These are phyloP conservation scores for Parnassius smintheus DNA, from an alignment of 2,888 invertebrate genomes.

Conservation along the genomic window DNA sequence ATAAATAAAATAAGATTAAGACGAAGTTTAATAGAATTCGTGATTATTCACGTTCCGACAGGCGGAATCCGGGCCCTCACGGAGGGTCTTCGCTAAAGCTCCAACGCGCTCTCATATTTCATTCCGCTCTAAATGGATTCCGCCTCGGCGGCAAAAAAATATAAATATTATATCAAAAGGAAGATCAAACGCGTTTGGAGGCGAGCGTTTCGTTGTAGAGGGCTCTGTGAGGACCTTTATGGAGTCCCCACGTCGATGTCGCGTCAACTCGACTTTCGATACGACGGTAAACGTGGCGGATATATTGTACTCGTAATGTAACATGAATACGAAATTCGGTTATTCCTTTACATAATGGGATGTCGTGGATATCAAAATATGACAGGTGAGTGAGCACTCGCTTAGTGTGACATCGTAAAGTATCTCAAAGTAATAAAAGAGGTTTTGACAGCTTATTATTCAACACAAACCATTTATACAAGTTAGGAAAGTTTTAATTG, in stretches of 20 bases:
- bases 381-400: conserved; percentile 23
- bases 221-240: conserved; percentile 52
- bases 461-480: too few relatives aligned
- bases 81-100: conserved; percentile 39
- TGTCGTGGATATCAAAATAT: conserved; percentile 36
- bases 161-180: conserved; percentile 68
- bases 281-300: conserved; percentile 45
- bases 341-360: conserved; percentile 54
- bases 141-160: conserved; percentile 59
- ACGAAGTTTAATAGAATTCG: conserved; percentile 44
- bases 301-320: conserved; percentile 67
- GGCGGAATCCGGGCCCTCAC: conserved; percentile 34
- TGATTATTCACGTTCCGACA: conserved; percentile 50
- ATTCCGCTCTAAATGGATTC: conserved; percentile 63
- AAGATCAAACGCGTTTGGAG: conserved; percentile 63
- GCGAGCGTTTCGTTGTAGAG: conserved; percentile 32
- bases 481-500: too few relatives aligned
- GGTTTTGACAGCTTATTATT: too few relatives aligned
- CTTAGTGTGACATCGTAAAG: conserved; percentile 14
- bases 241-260: conserved; percentile 49
- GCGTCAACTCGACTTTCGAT: conserved; percentile 54
- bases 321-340: conserved; percentile 63
- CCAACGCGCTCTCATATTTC: conserved; percentile 47
- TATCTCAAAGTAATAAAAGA: background rate
- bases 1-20: conserved; percentile 48